Percentiles rank a stretch among this genome's conserved stretches.
These are phyloP conservation scores for Pristionchus maxplancki DNA, from an alignment of 2,888 invertebrate species.

Conservation along the genomic window DNA sequence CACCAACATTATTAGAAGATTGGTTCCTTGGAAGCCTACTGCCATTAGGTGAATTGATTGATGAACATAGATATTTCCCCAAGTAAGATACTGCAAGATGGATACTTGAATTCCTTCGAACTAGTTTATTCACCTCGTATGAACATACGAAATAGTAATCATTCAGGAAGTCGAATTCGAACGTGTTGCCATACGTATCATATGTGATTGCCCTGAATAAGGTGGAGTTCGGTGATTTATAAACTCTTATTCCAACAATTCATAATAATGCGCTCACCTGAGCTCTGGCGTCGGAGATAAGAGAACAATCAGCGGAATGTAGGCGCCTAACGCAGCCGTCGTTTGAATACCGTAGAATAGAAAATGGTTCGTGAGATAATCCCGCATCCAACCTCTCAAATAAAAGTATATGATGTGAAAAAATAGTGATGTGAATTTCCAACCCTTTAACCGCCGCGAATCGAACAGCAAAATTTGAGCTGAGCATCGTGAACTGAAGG, in stretches of 20 bases:
- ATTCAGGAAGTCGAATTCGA: not conserved
- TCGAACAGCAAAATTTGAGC: not conserved
- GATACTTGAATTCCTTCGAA: not conserved
- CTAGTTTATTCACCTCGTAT: too few relatives aligned
- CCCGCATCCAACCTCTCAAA: not conserved
- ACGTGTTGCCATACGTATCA: not conserved
- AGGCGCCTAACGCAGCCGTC: not conserved
- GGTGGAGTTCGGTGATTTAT: too few relatives aligned
- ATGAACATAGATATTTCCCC: not conserved
- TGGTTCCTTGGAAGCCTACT: not conserved
- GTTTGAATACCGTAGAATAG: not conserved
- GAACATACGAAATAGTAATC: not conserved
- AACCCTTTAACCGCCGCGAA: not conserved
- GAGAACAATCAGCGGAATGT: not conserved
- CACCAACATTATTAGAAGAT: not conserved
- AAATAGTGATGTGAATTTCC: not conserved
- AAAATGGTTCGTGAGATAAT: not conserved
- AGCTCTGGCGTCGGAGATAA: conserved; percentile 1
- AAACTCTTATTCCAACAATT: too few relatives aligned
- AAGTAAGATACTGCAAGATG: not conserved
- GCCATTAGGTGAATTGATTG: not conserved
- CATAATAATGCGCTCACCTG: too few relatives aligned
- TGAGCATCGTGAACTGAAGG: not conserved
- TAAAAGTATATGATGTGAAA: too few relatives aligned
- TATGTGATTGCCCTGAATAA: not conserved